Percentiles rank a stretch among this genome's conserved stretches.
These are phyloP conservation scores for Poeciliopsis turrubarensis DNA, from an alignment of 2,113 vertebrate species.

Conservation along the genomic window DNA sequence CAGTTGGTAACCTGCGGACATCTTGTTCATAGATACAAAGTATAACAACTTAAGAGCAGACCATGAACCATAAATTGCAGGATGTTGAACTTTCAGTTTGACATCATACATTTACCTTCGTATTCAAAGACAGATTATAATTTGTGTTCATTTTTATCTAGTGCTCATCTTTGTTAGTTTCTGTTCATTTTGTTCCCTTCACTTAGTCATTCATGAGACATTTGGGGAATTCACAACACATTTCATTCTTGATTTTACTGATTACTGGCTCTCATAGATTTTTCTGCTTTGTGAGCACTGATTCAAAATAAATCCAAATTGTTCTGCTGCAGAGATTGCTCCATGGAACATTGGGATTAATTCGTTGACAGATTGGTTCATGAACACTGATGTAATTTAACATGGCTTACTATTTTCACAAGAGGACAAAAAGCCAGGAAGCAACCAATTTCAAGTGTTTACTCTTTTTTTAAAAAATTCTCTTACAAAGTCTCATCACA, in stretches of 20 bases:
- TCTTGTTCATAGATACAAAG: no score
- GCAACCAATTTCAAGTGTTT: constrained; percentile 23
- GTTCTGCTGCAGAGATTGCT: no score
- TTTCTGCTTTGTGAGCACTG: neutral
- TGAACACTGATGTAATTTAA: neutral
- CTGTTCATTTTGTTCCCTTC: neutral
- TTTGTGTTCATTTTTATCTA: neutral
- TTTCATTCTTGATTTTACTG: neutral
- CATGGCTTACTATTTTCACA: neutral
- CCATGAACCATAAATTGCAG: no score
- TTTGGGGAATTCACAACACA: neutral
- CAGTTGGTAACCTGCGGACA: no score
- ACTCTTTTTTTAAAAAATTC: neutral
- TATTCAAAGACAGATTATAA: neutral
- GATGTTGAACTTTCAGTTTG: neutral
- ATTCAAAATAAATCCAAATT: neutral
- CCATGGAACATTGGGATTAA: neutral
- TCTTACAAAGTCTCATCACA: constrained; percentile 11
- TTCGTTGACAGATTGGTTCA: neutral
- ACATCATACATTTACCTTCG: neutral
- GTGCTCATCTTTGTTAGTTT: neutral
- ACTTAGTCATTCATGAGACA: neutral
- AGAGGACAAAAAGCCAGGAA: neutral
- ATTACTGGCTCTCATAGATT: neutral
- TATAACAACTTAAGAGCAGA: neutral